These are phyloP conservation scores for Semnornis frantzii DNA, from an alignment of 2,113 vertebrate genomes.

Conservation along the genomic window DNA sequence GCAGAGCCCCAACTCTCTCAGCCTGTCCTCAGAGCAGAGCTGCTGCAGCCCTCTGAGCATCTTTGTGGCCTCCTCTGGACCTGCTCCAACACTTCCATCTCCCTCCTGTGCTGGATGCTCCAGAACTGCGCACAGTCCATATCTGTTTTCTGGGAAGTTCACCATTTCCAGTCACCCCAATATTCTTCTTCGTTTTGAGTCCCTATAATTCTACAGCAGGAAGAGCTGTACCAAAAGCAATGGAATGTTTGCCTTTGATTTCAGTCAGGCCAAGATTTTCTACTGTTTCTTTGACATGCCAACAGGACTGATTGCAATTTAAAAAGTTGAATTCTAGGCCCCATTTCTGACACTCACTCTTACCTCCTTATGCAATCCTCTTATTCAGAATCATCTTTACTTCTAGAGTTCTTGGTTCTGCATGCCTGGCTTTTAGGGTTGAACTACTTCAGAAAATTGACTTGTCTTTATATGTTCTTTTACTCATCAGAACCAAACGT, in stretches of 20 bases:
- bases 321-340: not conserved
- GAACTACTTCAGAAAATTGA: not conserved
- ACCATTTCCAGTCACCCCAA: not conserved
- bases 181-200: not conserved
- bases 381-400: not conserved
- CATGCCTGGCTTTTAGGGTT: not conserved
- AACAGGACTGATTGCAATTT: not conserved
- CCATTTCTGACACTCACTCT: not conserved
- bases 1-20: too few species aligned
- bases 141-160: conserved; percentile 6
- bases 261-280: not conserved
- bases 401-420: not conserved
- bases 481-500: not conserved
- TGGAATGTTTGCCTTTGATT: not conserved
- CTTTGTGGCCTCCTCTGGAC: too few species aligned
- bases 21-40: too few species aligned
- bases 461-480: not conserved
- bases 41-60: too few species aligned
- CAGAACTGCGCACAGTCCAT: too few species aligned
- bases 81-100: too few species aligned
- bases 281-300: not conserved
- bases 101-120: too few species aligned
- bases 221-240: not conserved
- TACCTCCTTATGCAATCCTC: not conserved
- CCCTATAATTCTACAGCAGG: not conserved